Evolutionary conservation across 2,113 vertebrate species (phyloP).

Genomic region (Pardalotus punctatus): DNA sequence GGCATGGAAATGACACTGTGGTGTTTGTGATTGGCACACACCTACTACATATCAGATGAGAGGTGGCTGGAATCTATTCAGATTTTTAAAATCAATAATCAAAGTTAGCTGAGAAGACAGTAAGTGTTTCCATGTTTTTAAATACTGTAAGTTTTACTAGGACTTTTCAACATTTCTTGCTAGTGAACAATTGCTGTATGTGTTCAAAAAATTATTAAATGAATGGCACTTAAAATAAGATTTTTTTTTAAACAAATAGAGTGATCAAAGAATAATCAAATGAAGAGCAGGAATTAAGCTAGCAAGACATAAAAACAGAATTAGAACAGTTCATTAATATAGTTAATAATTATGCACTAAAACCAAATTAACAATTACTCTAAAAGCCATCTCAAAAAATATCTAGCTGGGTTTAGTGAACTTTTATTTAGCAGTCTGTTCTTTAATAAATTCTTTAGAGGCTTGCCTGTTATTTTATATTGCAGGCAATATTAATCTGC

Average conservation of each 20-base stretch:
- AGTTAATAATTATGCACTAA: not conserved
- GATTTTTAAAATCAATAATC: not conserved
- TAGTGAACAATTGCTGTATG: not conserved
- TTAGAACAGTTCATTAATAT: not conserved
- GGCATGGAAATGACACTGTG: not conserved
- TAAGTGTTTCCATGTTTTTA: not conserved
- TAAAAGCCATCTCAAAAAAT: conserved; percentile 11
- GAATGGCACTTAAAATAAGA: not conserved
- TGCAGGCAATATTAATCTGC: not conserved
- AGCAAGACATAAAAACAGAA: not conserved
- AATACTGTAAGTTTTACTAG: not conserved
- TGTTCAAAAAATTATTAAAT: not conserved
- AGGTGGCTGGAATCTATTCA: not conserved
- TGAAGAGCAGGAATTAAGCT: not conserved
- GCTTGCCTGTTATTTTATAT: not conserved
- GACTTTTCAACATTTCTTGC: not conserved
- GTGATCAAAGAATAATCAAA: not conserved
- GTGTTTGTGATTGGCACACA: not conserved
- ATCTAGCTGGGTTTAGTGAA: not conserved
- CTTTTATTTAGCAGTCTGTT: not conserved
- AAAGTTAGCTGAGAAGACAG: not conserved
- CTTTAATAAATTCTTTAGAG: not conserved
- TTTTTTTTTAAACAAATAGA: not conserved
- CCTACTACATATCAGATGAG: not conserved
- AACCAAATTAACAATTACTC: conserved; percentile 14